Conservation (phyloP, 2,113 vertebrate species). For the Megaleporinus macrocephalus region DNA sequence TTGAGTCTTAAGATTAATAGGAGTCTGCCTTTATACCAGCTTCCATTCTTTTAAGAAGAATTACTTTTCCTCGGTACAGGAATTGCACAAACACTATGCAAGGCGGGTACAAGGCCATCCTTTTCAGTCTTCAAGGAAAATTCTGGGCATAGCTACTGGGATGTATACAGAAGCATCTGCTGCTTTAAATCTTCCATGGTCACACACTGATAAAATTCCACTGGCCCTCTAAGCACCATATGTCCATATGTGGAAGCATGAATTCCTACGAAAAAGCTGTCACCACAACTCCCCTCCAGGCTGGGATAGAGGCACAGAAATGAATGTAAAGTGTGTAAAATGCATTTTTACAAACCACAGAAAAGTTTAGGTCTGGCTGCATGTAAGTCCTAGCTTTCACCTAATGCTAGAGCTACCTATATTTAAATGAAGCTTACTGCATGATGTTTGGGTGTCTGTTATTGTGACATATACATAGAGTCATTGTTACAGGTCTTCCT, state of each 20-base stretch:
- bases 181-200: conserved; percentile 34
- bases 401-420: no score
- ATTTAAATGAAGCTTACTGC: no score
- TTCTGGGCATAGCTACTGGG: conserved; percentile 19
- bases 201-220: conserved; percentile 49
- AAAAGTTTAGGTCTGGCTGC: no score
- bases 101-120: conserved; percentile 46
- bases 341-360: background rate
- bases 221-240: conserved; percentile 39
- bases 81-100: background rate
- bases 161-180: conserved; percentile 32
- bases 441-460: no score
- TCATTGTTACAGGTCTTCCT: no score
- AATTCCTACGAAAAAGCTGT: conserved; percentile 22
- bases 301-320: no score
- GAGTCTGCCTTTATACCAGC: no score
- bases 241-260: conserved; percentile 50
- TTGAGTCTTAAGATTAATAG: no score
- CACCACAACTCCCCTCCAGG: conserved; percentile 3
- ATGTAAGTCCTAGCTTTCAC: background rate
- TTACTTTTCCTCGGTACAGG: background rate
- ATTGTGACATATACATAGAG: no score
- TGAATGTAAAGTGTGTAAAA: no score
- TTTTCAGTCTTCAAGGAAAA: conserved; percentile 57
- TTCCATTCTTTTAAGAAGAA: no score